Evolutionary conservation across 2,888 invertebrate genomes (phyloP).

Genomic region (Branchinecta sandiegonensis): DNA sequence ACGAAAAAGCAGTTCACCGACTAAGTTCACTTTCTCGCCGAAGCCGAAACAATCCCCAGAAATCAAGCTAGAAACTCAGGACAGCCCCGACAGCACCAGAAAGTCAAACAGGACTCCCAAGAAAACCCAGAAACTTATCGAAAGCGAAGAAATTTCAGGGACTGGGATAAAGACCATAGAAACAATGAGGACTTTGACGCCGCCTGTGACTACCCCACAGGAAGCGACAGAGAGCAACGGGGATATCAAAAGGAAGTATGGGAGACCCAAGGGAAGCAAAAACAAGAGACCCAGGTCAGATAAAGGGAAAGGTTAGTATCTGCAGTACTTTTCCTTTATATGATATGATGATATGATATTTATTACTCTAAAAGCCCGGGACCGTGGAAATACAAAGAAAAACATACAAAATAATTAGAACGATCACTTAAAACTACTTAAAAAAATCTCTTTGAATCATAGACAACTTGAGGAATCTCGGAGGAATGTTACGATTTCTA

Average conservation of each 20-base stretch:
- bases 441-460: too few relatives aligned
- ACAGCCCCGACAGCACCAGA: background rate
- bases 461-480: too few relatives aligned
- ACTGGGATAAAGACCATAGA: background rate
- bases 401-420: too few relatives aligned
- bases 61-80: background rate
- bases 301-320: background rate
- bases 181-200: background rate
- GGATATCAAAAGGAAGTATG: background rate
- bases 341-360: too few relatives aligned
- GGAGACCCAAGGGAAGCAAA: conserved; percentile 12
- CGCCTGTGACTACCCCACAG: background rate
- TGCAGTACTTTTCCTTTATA: too few relatives aligned
- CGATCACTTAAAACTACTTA: too few relatives aligned
- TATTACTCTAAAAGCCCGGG: too few relatives aligned
- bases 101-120: background rate
- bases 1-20: conserved; percentile 1
- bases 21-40: background rate
- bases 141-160: background rate
- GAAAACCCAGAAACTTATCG: background rate
- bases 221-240: too few relatives aligned
- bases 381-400: too few relatives aligned
- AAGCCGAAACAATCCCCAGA: conserved; percentile 6
- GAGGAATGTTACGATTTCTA: too few relatives aligned
- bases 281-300: background rate